A percentile compares a stretch with the other conserved stretches of the same genome.
These are phyloP conservation scores for Axinella damicornis DNA, from an alignment of 37 sponge, comb jelly and placozoan genomes.

Conservation along the genomic window DNA sequence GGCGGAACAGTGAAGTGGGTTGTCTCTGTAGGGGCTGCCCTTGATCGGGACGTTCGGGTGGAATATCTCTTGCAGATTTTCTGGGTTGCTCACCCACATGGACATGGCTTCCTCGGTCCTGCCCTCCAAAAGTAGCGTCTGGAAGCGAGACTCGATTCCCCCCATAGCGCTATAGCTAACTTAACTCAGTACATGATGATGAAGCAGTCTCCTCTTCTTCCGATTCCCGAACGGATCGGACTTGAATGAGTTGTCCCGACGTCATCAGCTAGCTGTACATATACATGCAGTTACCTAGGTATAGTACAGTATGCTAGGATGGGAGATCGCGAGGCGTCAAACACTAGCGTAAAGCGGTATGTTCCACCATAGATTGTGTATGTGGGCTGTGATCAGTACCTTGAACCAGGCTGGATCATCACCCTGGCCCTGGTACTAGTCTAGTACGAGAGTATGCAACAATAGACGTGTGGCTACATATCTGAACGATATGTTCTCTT, in stretches of 20 bases:
- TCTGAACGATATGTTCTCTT: no score
- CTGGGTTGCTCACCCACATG: slow-evolving; percentile 45
- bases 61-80: slow-evolving; percentile 37
- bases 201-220: no score
- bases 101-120: slow-evolving; percentile 36
- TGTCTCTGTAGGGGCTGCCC: slow-evolving; percentile 44
- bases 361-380: background rate
- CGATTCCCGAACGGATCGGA: no score
- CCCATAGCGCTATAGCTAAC: slow-evolving; percentile 33
- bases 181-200: background rate
- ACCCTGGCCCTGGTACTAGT: no score
- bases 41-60: slow-evolving; percentile 62
- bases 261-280: no score
- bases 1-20: slow-evolving; percentile 64
- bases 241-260: no score
- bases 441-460: no score
- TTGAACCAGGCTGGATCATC: background rate
- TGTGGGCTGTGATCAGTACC: background rate
- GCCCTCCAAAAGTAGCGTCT: slow-evolving; percentile 45
- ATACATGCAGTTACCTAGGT: no score
- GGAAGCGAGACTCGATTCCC: slow-evolving; percentile 44
- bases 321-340: slow-evolving; percentile 16
- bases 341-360: slow-evolving; percentile 30
- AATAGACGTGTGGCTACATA: no score
- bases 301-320: background rate